Evolutionary conservation across 1,140 invertebrate genomes (phyloP).

Genomic region (Myzus persicae): DNA sequence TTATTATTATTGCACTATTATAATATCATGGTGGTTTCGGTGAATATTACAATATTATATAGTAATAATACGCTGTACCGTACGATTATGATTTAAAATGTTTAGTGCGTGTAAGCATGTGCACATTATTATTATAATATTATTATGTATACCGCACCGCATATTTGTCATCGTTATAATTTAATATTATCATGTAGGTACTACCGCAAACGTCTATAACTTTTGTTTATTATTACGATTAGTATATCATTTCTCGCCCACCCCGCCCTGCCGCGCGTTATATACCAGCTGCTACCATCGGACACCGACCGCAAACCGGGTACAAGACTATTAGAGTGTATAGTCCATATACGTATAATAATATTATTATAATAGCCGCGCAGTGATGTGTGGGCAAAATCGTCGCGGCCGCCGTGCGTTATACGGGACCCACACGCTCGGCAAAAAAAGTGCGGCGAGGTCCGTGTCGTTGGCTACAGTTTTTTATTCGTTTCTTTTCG

Average conservation of each 20-base stretch:
- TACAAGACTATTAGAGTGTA: not conserved
- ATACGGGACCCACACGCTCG: not conserved
- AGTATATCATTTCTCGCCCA: not conserved
- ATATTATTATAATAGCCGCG: not conserved
- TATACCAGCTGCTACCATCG: not conserved
- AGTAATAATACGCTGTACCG: too few species aligned
- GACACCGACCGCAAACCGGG: not conserved
- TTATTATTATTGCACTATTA: not conserved
- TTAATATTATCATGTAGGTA: not conserved
- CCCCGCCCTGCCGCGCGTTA: too few species aligned
- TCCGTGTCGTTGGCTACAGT: not conserved
- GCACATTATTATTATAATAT: too few species aligned
- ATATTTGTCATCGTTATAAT: not conserved
- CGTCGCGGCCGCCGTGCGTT: not conserved
- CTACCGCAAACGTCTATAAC: not conserved
- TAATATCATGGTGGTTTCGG: too few species aligned
- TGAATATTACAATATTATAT: not conserved
- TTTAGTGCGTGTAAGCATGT: not conserved
- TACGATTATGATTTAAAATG: not conserved
- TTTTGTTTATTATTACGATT: not conserved
- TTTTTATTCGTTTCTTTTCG: not conserved
- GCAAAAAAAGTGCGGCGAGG: not conserved
- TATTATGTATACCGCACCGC: not conserved
- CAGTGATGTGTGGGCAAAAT: constrained; percentile 18
- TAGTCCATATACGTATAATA: not conserved